phyloP scores from a whole-genome alignment of 2,888 invertebrate genomes.

The Folsomia manolachei region DNA sequence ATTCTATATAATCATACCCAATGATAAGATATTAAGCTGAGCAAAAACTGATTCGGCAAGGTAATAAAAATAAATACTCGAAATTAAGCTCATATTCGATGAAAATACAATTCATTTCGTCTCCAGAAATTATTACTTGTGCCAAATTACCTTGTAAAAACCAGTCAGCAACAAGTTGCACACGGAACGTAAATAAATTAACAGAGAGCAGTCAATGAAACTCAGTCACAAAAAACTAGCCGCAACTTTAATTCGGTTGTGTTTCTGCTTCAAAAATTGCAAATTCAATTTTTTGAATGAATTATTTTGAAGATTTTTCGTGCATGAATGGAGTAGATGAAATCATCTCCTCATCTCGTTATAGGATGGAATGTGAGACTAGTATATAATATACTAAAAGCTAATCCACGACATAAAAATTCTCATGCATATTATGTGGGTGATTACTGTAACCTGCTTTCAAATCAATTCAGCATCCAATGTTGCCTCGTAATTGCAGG shows the following conservation, averaged over 20 bases:
- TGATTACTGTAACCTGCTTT: constrained; percentile 8
- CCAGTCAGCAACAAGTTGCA: background rate
- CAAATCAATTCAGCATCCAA: background rate
- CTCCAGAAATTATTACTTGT: background rate
- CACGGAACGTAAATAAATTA: too few species aligned
- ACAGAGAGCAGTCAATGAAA: too few species aligned
- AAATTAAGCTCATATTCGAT: too few species aligned
- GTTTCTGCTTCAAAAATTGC: background rate
- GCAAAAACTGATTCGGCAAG: background rate
- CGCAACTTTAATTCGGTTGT: too few species aligned
- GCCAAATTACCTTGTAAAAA: background rate
- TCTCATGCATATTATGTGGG: background rate
- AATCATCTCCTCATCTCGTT: too few species aligned
- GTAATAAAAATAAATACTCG: too few species aligned
- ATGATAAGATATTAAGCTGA: too few species aligned
- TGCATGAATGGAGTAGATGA: background rate
- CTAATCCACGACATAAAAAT: too few species aligned
- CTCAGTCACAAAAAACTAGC: too few species aligned
- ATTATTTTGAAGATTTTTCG: background rate
- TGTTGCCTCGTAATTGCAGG: constrained; percentile 1
- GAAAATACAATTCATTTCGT: background rate
- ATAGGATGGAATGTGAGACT: too few species aligned
- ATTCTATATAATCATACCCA: too few species aligned
- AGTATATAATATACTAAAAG: too few species aligned
- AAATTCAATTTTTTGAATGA: background rate